Evolutionary conservation across 2,113 vertebrate genomes (phyloP).

Genomic region (Leucopsar rothschildi): DNA sequence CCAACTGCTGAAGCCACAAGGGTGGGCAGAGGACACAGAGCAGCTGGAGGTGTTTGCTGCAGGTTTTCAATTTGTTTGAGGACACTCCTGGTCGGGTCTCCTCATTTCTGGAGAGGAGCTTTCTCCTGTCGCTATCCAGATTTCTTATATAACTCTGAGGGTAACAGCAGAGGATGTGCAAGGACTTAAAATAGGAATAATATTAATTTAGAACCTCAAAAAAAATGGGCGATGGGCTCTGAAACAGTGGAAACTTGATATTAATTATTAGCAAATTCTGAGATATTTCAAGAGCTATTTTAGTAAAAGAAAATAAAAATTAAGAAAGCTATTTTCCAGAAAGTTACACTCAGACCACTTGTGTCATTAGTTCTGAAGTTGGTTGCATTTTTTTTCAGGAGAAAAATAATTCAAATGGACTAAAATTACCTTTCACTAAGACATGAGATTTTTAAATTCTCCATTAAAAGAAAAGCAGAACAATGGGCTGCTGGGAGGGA

Average conservation of each 20-base stretch:
- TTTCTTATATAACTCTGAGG: background rate
- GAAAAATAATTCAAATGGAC: background rate
- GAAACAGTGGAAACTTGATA: background rate
- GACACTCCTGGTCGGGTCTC: background rate
- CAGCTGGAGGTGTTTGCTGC: background rate
- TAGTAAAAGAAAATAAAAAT: background rate
- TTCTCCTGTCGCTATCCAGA: background rate
- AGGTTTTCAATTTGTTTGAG: background rate
- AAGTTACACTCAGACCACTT: background rate
- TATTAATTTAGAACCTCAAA: background rate
- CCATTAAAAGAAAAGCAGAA: background rate
- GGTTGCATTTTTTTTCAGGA: background rate
- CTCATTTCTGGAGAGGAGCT: background rate
- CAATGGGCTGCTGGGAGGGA: background rate
- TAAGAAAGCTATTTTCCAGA: background rate
- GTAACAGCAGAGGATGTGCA: background rate
- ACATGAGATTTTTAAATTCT: background rate
- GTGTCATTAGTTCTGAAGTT: background rate
- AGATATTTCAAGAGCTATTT: background rate
- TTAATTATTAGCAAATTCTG: background rate
- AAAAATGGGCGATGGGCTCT: background rate
- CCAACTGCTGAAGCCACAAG: background rate
- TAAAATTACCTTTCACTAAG: background rate
- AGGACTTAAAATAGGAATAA: background rate
- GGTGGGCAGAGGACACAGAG: background rate